A percentile compares a stretch with the other conserved stretches of the same genome.
These are phyloP conservation scores for Galleria mellonella DNA, from an alignment of 1,140 invertebrate genomes.

Conservation along the genomic window DNA sequence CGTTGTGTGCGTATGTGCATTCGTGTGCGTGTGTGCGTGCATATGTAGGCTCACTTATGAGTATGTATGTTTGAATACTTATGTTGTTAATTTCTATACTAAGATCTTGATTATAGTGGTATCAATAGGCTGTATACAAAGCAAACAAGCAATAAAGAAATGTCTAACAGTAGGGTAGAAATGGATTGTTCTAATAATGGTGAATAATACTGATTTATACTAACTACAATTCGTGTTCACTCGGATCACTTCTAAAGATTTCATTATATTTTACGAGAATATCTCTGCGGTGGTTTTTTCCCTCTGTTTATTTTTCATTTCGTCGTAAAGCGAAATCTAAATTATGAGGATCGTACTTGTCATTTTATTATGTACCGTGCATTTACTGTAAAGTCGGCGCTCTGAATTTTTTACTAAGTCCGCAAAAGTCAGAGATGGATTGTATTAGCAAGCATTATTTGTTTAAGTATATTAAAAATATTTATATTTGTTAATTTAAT, in stretches of 20 bases:
- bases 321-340: slow-evolving; percentile 7
- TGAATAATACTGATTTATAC: too few relatives aligned
- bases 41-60: too few relatives aligned
- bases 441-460: too few relatives aligned
- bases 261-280: slow-evolving; percentile 12
- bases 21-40: too few relatives aligned
- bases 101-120: too few relatives aligned
- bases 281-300: slow-evolving; percentile 10
- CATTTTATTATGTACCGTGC: slow-evolving; percentile 6
- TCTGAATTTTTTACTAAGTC: neutral
- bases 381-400: slow-evolving; percentile 1
- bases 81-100: too few relatives aligned
- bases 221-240: slow-evolving; percentile 7
- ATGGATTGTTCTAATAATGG: too few relatives aligned
- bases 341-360: slow-evolving; percentile 1
- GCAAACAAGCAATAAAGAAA: too few relatives aligned
- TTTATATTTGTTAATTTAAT: neutral
- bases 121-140: too few relatives aligned
- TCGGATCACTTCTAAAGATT: slow-evolving; percentile 15
- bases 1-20: too few relatives aligned
- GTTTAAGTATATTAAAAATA: neutral
- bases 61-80: too few relatives aligned
- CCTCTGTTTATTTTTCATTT: slow-evolving; percentile 16
- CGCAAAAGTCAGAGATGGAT: neutral
- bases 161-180: too few relatives aligned